A percentile compares a stretch with the other conserved stretches of the same genome.
Conservation (phyloP, 2,113 vertebrate species). For the Isichthys henryi region DNA sequence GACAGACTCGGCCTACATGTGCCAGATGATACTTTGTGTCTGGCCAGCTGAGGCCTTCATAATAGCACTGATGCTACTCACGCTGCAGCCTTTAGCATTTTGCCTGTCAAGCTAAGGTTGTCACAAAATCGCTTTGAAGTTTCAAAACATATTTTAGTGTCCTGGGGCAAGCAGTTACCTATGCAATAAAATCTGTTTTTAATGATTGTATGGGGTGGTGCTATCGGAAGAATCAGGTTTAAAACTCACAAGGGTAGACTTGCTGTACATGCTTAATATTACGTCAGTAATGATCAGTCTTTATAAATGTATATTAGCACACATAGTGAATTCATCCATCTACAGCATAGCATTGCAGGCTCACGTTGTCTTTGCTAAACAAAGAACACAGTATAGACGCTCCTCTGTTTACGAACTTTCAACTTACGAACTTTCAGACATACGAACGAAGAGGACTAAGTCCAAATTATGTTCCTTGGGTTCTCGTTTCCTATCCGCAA, state of each 20-base stretch:
- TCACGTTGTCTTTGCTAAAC: neutral
- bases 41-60: neutral
- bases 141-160: neutral
- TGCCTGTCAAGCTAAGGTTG: neutral
- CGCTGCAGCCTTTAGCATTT: neutral
- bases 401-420: too few relatives aligned
- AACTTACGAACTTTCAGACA: too few relatives aligned
- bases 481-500: too few relatives aligned
- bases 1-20: neutral
- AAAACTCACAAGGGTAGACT: neutral
- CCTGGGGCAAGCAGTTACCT: neutral
- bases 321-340: neutral
- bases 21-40: neutral
- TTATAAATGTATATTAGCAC: neutral
- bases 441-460: too few relatives aligned
- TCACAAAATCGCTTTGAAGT: neutral
- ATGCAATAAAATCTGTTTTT: conserved; percentile 12
- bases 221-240: neutral
- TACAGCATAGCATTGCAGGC: neutral
- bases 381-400: neutral
- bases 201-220: conserved; percentile 30
- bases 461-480: too few relatives aligned
- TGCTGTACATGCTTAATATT: neutral
- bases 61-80: neutral
- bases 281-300: neutral